These are phyloP conservation scores for Adelphocoris suturalis DNA, from an alignment of 2,888 invertebrate species.

Conservation along the genomic window DNA sequence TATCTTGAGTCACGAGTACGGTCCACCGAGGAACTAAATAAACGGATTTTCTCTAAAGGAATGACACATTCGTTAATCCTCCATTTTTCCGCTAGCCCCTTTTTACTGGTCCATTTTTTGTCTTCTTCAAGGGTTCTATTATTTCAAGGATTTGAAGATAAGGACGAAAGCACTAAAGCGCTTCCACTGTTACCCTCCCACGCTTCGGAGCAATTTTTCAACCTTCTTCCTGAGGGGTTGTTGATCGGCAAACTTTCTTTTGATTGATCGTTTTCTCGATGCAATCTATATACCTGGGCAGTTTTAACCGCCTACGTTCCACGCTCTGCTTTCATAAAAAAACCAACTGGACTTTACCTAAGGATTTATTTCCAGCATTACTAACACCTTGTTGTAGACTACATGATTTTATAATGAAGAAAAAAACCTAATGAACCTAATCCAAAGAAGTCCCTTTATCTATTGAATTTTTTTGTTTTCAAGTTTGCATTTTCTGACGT, in stretches of 20 bases:
- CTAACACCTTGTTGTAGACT: too few relatives aligned
- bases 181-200: conserved; percentile 2
- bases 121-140: conserved; percentile 13
- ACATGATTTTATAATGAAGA: too few relatives aligned
- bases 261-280: conserved; percentile 54
- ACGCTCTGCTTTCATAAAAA: background rate
- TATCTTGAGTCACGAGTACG: background rate
- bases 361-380: background rate
- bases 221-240: conserved; percentile 17
- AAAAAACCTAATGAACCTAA: too few relatives aligned
- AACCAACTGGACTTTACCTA: background rate
- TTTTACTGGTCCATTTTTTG: background rate
- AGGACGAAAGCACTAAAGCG: conserved; percentile 23
- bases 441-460: too few relatives aligned
- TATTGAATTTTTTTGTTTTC: too few relatives aligned
- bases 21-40: background rate
- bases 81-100: background rate
- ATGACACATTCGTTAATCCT: conserved; percentile 4
- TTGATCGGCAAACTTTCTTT: conserved; percentile 49
- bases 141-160: conserved; percentile 16
- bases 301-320: conserved; percentile 1
- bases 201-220: conserved; percentile 54
- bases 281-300: conserved; percentile 53
- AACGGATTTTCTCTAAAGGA: background rate
- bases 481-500: too few relatives aligned